Base-by-base conservation (phyloP, 1,140 invertebrate species). In the Carposina sasakii region DNA sequence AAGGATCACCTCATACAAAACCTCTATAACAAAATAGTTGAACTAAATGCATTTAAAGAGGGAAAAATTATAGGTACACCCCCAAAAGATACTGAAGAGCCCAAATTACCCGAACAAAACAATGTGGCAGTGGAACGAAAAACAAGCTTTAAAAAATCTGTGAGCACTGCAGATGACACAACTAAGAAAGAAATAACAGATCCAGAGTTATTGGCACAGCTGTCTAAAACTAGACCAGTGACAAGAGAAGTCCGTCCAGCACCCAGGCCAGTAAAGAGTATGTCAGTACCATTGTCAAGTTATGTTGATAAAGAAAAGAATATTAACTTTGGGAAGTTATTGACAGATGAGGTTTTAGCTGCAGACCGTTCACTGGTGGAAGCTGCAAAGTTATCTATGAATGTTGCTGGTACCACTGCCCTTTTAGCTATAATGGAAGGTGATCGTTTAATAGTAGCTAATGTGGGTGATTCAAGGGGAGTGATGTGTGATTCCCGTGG, bases 401-500 rank as follows among this genome's bases (percentile, higher is more conserved):
- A 96, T 88, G 91, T 96, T 34, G 95, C 96, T 42, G 95, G 96
- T n/a, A 97, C 95, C 15, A 99, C 97, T 42, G 95, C 95, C 1
- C 83, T 99, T 12, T 92, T 98, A 54, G 96, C 95, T 23, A 76
- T 98, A 15, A 79, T 97, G 51, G 92, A 96, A 77, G 91, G 91
- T 21, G 91, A 91, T 58, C 89, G 90, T 59, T 76, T 99, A 36
- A 92, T 95, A 53, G 96, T 98, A 19, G 96, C 96, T 5, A 98
- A 98, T 89, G 96, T 98, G 20, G 97, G 97, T 6, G 97, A 99
- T 78, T 98, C 96, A 0, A 87, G 97, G 60, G 97, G 95, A 26
- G 96, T 99, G 0, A 95, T 98, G 90, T 97, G 94, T 85, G 95
- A 98, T 85, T 89, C 88, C 30, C 91, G 93, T 72, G 96, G 96